Base-by-base conservation (phyloP, 2,888 invertebrate genomes). In the Drosophila phalerata region DNA sequence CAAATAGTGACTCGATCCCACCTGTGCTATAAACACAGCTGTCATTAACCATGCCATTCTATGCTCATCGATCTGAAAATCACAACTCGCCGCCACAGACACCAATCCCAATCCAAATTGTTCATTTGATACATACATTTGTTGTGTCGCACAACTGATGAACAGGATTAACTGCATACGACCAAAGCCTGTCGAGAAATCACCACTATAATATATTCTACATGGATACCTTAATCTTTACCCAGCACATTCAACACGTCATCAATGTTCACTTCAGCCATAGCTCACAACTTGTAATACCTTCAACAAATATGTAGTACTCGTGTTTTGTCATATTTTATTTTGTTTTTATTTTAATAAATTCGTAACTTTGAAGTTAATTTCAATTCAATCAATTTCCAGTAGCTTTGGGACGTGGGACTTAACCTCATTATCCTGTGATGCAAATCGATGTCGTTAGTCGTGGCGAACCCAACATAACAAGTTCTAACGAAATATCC, bases 181-280 rank as follows among this genome's bases (percentile, higher is more conserved):
- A 1, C 78, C 78, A 48, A 79, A 79, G 0, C 78, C 78, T 79
- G 47, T 25, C 8, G 5, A 19, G 28, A n/a, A 32, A 25, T 28
- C 6, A 10, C 1, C 4, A 28, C 5, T 13, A 22, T 28, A 25
- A 2, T 13, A 5, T 3, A 10, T n/a, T 28, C 3, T 6, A 1
- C n/a, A n/a, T 2, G 11, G n/a, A 8, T 17, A 30, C 4, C 28
- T 11, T 11, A 1, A 5, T 25, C 3, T 71, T 84, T 67, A 81
- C 81, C 81, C 15, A 82, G 37, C 5, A 8, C 5, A 9, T 45
- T 9, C 1, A 79, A 55, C 2, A 62, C 76, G 0, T 81, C 70
- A 30, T 85, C 79, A 15, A 85, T 69, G 37, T 57, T 69, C 2
- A 47, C 25, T 5, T 73, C 53, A 2, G 22, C 17, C 57, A 57